These are phyloP conservation scores for Enchytraeus crypticus DNA, from an alignment of 2,888 invertebrate genomes.

Conservation along the genomic window DNA sequence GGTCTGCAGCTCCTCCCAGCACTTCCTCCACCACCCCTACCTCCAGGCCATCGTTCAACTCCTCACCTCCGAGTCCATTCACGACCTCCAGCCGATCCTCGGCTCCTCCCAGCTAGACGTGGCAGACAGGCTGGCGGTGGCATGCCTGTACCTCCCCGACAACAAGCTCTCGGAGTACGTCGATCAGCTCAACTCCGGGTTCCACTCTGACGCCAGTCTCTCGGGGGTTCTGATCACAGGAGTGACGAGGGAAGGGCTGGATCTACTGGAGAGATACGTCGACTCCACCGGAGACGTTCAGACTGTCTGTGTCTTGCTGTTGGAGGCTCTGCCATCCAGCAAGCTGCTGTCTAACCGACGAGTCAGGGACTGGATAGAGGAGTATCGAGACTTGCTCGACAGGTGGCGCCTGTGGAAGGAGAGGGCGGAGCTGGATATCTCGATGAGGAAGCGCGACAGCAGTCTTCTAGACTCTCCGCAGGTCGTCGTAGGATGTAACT, in stretches of 20 bases:
- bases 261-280: conserved; percentile 74
- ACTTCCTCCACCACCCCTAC: conserved; percentile 77
- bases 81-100: no score
- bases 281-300: conserved; percentile 83
- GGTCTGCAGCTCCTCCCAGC: conserved; percentile 64
- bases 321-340: conserved; percentile 63
- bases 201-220: no score
- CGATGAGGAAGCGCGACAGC: conserved; percentile 50
- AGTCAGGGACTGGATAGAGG: conserved; percentile 53
- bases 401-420: conserved; percentile 75
- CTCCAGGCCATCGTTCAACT: conserved; percentile 82
- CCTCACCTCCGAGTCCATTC: conserved; percentile 74
- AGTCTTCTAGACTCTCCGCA: conserved; percentile 37
- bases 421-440: conserved; percentile 74
- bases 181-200: no score
- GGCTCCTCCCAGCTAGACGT: no score
- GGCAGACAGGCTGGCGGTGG: no score
- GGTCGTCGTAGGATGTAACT: conserved; percentile 80
- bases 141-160: no score
- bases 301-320: conserved; percentile 61
- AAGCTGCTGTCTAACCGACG: conserved; percentile 58
- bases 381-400: conserved; percentile 75
- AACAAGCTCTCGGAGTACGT: no score
- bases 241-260: conserved; percentile 51
- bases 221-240: no score